phyloP scores from a whole-genome alignment of 2,888 invertebrate species.

The Cantharis lateralis region DNA sequence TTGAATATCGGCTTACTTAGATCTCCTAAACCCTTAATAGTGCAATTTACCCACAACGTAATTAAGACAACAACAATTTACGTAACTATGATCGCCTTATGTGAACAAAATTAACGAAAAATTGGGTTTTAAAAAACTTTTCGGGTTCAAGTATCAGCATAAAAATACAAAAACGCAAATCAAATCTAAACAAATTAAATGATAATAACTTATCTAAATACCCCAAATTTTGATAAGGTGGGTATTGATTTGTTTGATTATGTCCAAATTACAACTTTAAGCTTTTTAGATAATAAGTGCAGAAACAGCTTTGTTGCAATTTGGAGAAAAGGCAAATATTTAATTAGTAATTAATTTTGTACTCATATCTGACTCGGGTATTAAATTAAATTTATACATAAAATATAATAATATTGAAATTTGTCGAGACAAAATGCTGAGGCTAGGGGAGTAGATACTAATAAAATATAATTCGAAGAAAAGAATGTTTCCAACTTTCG shows the following conservation, averaged over 20 bases:
- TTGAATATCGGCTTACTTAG: slow-evolving; percentile 13
- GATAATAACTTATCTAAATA: background rate
- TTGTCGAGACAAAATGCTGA: background rate
- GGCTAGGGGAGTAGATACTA: background rate
- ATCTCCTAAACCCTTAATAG: slow-evolving; percentile 6
- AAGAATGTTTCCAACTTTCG: background rate
- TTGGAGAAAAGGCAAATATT: background rate
- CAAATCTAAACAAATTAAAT: background rate
- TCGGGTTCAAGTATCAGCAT: too few relatives aligned
- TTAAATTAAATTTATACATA: background rate
- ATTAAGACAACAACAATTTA: slow-evolving; percentile 5
- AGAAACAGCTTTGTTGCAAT: background rate
- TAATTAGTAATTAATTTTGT: background rate
- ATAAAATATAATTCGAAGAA: background rate
- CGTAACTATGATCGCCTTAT: background rate
- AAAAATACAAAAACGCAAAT: too few relatives aligned
- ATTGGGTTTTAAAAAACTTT: too few relatives aligned
- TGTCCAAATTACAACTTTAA: background rate
- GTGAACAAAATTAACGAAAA: background rate
- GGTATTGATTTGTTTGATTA: slow-evolving; percentile 5
- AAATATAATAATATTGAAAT: background rate
- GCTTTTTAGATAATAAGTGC: slow-evolving; percentile 6
- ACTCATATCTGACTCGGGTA: background rate
- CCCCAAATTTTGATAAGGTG: background rate
- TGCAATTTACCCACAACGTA: slow-evolving; percentile 11